Evolutionary conservation across 2,113 vertebrate genomes (phyloP).

Genomic region (Suncus etruscus): DNA sequence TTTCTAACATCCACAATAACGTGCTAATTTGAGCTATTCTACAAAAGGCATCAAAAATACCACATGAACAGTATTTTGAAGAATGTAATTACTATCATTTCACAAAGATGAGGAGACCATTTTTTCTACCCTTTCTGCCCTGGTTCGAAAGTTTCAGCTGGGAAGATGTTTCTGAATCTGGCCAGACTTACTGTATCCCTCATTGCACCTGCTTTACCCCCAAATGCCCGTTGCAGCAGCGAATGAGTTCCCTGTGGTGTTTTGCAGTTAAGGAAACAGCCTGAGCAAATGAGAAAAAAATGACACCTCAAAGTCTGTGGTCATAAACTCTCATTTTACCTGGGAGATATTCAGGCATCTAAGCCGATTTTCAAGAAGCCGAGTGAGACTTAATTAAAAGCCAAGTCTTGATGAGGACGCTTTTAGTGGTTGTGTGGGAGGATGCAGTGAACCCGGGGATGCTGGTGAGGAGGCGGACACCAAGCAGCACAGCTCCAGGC

Average conservation of each 20-base stretch:
- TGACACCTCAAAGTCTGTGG: not conserved
- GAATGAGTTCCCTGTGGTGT: fast-evolving
- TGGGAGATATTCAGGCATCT: not conserved
- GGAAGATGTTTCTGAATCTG: not conserved
- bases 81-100: not conserved
- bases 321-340: constrained; percentile 34
- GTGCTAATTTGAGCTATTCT: not conserved
- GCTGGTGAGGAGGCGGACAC: not conserved
- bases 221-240: not conserved
- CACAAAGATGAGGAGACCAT: not conserved
- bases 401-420: not conserved
- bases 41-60: constrained; percentile 27
- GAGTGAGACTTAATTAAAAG: constrained; percentile 47
- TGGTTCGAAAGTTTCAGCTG: not conserved
- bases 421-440: not conserved
- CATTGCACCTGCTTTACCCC: not conserved
- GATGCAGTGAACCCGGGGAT: constrained; percentile 1
- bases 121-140: not conserved
- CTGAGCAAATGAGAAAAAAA: not conserved
- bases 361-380: not conserved
- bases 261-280: not conserved
- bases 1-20: not conserved
- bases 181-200: not conserved
- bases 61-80: not conserved
- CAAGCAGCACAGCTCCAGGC: not conserved